Evolutionary conservation across 2,113 vertebrate species (phyloP), one percentile per base, ranked within the genome.

Genomic region (Enhydra lutris): DNA sequence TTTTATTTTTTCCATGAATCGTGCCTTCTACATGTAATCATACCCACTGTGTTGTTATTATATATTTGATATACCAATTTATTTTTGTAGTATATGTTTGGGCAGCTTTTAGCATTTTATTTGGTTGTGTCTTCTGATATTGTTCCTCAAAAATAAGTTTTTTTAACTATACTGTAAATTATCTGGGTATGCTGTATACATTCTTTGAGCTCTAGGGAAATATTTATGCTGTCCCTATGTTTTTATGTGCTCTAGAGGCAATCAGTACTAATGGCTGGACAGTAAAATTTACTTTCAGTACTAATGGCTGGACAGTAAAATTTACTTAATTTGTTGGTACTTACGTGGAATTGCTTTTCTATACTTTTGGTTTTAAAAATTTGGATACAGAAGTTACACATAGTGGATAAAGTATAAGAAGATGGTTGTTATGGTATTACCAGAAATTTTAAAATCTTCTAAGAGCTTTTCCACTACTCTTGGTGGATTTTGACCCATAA

Each of bases 21-120:
- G 29, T 79, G 4, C 17, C 31, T 96, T 94, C 23, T 20, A 59
- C 82, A 23, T 73, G 12, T 89, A 73, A 34, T 15, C 45, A 26
- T 45, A 59, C 11, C 52, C 36, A 34, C 52, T 34, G 23, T 57
- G 67, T n/a, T 90, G 34, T 12, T 89, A 76, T 86, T 67, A 39
- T 88, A 52, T 47, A 7, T 71, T 73, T 95, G 42, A 79, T 90
- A 42, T 11, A 45, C 13, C 63, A 67, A 31, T 78, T 86, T 95
- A 52, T 83, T 91, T 89, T 86, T 85, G 12, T 59, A 86, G 14
- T 34, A 3, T 85, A 39, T 91, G 14, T 94, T 89, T 80, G 11
- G 31, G 34, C n/a, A 96, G 6, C 24, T 94, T 57, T 91, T 65
- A 91, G 24, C 45, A 84, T 81, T 86, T 84, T 95, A 71, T 97